Conservation (phyloP, 2,113 vertebrate species). For the Laticauda colubrina region DNA sequence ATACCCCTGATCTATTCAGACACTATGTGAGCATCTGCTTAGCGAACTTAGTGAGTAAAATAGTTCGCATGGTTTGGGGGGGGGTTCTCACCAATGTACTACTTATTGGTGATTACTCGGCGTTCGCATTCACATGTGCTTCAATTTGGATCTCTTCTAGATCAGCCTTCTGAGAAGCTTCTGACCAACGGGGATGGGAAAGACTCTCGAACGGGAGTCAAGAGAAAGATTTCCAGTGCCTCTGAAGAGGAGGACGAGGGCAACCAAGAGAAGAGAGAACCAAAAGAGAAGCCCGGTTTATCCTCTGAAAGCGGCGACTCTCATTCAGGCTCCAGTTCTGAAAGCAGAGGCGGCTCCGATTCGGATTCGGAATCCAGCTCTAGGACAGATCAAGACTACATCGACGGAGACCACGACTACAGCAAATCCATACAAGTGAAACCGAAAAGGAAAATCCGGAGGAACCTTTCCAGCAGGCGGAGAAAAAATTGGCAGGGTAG, state of each 20-base stretch:
- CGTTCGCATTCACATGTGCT: background rate
- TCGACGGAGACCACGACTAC: slow-evolving; percentile 96
- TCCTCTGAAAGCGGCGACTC: slow-evolving; percentile 82
- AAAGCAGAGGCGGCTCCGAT: slow-evolving; percentile 74
- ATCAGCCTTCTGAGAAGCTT: slow-evolving; percentile 69
- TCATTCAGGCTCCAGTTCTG: slow-evolving; percentile 81
- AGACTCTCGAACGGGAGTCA: slow-evolving; percentile 66
- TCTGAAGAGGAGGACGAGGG: slow-evolving; percentile 69
- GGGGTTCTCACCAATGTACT: background rate
- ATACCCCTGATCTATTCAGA: background rate
- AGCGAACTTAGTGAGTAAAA: background rate
- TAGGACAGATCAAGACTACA: slow-evolving; percentile 85
- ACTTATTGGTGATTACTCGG: background rate
- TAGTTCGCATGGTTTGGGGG: background rate
- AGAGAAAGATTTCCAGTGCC: slow-evolving; percentile 67
- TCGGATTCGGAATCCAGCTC: slow-evolving; percentile 79
- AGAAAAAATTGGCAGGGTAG: slow-evolving; percentile 72
- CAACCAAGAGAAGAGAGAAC: slow-evolving; percentile 64
- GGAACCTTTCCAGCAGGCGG: slow-evolving; percentile 68
- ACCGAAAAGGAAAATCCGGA: slow-evolving; percentile 71
- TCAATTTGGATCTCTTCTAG: slow-evolving; percentile 56
- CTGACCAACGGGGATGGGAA: slow-evolving; percentile 79
- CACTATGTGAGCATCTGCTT: too few relatives aligned
- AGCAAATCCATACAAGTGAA: slow-evolving; percentile 87
- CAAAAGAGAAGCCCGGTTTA: slow-evolving; percentile 64